Evolutionary conservation across 2,113 vertebrate species (phyloP).

Genomic region (Paracanthobrama guichenoti): DNA sequence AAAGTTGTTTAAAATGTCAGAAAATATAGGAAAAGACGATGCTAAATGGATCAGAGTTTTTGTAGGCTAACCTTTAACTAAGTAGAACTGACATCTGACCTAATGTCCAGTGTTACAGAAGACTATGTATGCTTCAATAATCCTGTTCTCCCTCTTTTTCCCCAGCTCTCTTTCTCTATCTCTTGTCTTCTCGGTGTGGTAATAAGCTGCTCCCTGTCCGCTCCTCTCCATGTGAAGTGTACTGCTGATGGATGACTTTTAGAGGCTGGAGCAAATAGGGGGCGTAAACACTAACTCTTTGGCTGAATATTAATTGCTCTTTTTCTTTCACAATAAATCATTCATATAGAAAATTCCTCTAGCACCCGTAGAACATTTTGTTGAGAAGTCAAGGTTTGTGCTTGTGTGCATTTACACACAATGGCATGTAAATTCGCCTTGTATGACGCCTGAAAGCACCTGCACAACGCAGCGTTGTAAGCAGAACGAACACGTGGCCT

Average conservation of each 20-base stretch:
- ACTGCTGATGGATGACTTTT: slow-evolving; percentile 52
- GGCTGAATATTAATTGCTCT: slow-evolving; percentile 57
- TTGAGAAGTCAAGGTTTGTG: slow-evolving; percentile 26
- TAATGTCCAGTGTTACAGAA: slow-evolving; percentile 18
- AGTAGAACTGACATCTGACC: slow-evolving; percentile 27
- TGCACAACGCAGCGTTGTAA: background rate
- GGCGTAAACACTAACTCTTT: slow-evolving; percentile 51
- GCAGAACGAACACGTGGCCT: slow-evolving; percentile 12
- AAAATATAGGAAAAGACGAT: background rate
- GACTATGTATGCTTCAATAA: slow-evolving; percentile 18
- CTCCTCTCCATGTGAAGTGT: slow-evolving; percentile 38
- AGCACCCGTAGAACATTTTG: slow-evolving; percentile 23
- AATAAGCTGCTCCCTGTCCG: slow-evolving; percentile 39
- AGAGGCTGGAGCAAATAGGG: slow-evolving; percentile 47
- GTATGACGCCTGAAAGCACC: slow-evolving; percentile 4
- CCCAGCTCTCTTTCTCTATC: slow-evolving; percentile 2
- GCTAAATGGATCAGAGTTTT: slow-evolving; percentile 21
- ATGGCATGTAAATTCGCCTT: slow-evolving; percentile 23
- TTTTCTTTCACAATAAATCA: slow-evolving; percentile 58
- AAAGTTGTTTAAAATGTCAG: background rate
- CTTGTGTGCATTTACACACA: slow-evolving; percentile 39
- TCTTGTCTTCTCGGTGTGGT: slow-evolving; percentile 21
- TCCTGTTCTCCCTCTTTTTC: slow-evolving; percentile 17
- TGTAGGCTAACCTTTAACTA: slow-evolving; percentile 38
- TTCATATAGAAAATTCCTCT: slow-evolving; percentile 40